phyloP scores from a whole-genome alignment of 2,113 vertebrate genomes.

The Kryptolebias marmoratus region DNA sequence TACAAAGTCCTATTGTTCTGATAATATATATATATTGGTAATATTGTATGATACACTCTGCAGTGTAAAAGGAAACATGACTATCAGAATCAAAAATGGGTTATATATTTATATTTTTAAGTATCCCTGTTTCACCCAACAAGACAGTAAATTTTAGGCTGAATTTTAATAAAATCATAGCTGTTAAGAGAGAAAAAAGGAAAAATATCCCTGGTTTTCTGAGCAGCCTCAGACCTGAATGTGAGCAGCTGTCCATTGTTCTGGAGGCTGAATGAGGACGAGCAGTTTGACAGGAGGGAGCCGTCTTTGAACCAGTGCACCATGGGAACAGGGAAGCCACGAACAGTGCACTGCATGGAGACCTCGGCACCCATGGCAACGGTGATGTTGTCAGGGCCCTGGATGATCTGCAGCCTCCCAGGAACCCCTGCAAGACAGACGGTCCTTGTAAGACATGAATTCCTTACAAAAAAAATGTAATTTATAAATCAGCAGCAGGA shows the following conservation, averaged over 20 bases:
- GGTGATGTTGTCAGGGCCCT: conserved; percentile 78
- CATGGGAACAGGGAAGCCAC: conserved; percentile 76
- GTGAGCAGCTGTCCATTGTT: conserved; percentile 81
- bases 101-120: no score
- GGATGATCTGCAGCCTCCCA: conserved; percentile 64
- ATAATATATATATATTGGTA: background rate
- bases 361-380: conserved; percentile 70
- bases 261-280: conserved; percentile 62
- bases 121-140: background rate
- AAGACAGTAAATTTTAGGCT: background rate
- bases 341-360: conserved; percentile 72
- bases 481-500: no score
- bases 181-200: conserved; percentile 9
- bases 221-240: conserved; percentile 69
- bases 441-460: background rate
- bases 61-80: no score
- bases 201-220: conserved; percentile 42
- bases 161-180: background rate
- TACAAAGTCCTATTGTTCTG: no score
- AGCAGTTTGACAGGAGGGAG: conserved; percentile 64
- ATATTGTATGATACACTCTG: background rate
- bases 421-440: conserved; percentile 46
- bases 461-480: background rate
- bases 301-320: conserved; percentile 84
- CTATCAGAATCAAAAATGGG: background rate